Percentiles rank a stretch among this genome's conserved stretches.
Conservation (phyloP, 1,140 invertebrate genomes). For the Zaprionus camerounensis region DNA sequence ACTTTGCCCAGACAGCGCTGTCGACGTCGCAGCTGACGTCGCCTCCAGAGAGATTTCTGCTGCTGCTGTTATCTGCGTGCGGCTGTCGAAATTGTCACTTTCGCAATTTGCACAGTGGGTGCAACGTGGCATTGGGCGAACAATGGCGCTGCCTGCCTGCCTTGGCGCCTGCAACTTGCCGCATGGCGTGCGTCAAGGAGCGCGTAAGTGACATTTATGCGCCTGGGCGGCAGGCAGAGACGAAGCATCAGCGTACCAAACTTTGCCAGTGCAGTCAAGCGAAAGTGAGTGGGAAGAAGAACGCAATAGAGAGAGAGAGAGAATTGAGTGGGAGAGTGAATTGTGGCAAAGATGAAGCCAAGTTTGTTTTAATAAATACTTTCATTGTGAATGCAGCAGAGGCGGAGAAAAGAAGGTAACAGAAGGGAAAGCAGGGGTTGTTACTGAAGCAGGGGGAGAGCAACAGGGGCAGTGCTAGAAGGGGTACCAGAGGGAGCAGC, state of each 20-base stretch:
- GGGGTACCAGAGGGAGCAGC: no score
- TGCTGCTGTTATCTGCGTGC: constrained; percentile 31
- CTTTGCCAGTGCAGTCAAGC: constrained; percentile 41
- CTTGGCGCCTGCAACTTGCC: constrained; percentile 32
- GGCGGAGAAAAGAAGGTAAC: background rate
- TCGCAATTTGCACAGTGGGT: constrained; percentile 73
- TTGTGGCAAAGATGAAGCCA: constrained; percentile 36
- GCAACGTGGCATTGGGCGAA: constrained; percentile 30
- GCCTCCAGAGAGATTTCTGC: constrained; percentile 2
- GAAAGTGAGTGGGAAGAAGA: constrained; percentile 11
- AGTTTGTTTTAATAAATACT: constrained; percentile 83
- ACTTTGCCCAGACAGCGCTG: constrained; percentile 40
- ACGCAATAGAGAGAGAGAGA: constrained; percentile 3
- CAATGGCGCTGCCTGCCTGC: constrained; percentile 15
- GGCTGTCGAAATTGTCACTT: constrained; percentile 80
- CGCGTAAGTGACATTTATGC: constrained; percentile 83
- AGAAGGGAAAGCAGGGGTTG: no score
- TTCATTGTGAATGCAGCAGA: constrained; percentile 64
- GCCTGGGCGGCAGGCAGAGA: constrained; percentile 55
- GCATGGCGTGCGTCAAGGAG: constrained; percentile 60
- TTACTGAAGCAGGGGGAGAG: no score
- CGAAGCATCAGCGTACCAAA: constrained; percentile 28
- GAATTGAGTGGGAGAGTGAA: background rate
- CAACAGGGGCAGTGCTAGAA: no score
- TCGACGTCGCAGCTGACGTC: constrained; percentile 1